A percentile compares a stretch with the other conserved stretches of the same genome.
Conservation (phyloP, 2,797 vertebrate species). For the Vespertilio murinus region DNA sequence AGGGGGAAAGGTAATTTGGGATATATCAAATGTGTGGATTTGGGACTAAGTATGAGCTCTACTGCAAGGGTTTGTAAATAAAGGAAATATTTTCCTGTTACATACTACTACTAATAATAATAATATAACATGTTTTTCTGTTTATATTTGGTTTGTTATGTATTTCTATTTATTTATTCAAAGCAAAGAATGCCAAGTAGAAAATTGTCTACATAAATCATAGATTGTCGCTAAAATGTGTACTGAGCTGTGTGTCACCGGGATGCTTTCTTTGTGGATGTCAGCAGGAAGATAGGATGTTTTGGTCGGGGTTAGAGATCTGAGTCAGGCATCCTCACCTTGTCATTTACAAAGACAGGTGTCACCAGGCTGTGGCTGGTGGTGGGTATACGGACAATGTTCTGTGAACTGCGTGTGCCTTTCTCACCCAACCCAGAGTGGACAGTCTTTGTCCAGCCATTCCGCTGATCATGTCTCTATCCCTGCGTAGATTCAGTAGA, state of each 20-base stretch:
- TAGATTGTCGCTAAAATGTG: neutral
- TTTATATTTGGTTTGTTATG: neutral
- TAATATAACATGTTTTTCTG: neutral
- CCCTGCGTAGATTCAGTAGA: neutral
- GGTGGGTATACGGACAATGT: fast-evolving
- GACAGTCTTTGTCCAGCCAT: no score
- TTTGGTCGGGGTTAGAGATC: neutral
- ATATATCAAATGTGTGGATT: neutral
- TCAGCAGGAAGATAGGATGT: neutral
- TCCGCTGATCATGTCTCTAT: neutral
- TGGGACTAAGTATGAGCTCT: neutral
- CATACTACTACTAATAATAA: neutral
- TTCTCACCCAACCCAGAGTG: fast-evolving
- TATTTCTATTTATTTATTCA: neutral
- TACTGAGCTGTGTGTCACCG: neutral
- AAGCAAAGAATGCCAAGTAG: neutral
- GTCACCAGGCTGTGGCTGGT: fast-evolving
- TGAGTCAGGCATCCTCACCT: neutral
- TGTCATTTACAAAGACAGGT: neutral
- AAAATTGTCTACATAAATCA: neutral
- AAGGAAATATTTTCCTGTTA: neutral
- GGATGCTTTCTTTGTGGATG: neutral
- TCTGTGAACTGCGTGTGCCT: neutral
- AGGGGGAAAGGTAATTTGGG: neutral
- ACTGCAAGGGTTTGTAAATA: neutral